Evolutionary conservation across 30 jellyfish, hydroid and myxozoan genomes (phyloP).

Genomic region (Euphysa ruthae): DNA sequence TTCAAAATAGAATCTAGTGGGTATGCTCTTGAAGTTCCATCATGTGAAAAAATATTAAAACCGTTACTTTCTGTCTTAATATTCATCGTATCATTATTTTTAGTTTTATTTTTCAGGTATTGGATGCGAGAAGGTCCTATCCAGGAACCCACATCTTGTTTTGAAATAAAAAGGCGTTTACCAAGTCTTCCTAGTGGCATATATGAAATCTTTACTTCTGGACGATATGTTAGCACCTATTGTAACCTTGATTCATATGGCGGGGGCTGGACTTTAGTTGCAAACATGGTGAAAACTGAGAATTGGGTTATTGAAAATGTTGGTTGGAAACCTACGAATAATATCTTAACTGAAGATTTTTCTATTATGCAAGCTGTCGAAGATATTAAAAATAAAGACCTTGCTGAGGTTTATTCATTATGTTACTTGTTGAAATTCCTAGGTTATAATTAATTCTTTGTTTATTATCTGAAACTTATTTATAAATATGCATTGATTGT

Average conservation of each 20-base stretch:
- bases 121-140: slow-evolving; percentile 65
- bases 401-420: slow-evolving; percentile 46
- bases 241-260: slow-evolving; percentile 63
- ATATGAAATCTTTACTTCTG: slow-evolving; percentile 16
- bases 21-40: too few species aligned
- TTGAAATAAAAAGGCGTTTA: slow-evolving; percentile 31
- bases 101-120: slow-evolving; percentile 29
- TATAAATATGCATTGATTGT: too few species aligned
- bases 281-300: slow-evolving; percentile 12
- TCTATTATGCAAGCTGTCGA: slow-evolving; percentile 39
- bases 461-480: too few species aligned
- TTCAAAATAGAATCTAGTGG: too few species aligned
- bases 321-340: not conserved
- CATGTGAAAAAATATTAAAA: too few species aligned
- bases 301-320: slow-evolving; percentile 38
- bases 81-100: not conserved
- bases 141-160: slow-evolving; percentile 45
- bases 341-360: slow-evolving; percentile 21
- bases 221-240: slow-evolving; percentile 30
- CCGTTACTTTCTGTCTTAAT: not conserved
- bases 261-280: slow-evolving; percentile 77
- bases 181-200: slow-evolving; percentile 14
- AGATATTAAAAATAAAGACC: slow-evolving; percentile 22
- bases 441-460: too few species aligned
- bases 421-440: too few species aligned